These are phyloP conservation scores for Dermolepida albohirtum DNA, from an alignment of 2,888 invertebrate species.

Conservation along the genomic window DNA sequence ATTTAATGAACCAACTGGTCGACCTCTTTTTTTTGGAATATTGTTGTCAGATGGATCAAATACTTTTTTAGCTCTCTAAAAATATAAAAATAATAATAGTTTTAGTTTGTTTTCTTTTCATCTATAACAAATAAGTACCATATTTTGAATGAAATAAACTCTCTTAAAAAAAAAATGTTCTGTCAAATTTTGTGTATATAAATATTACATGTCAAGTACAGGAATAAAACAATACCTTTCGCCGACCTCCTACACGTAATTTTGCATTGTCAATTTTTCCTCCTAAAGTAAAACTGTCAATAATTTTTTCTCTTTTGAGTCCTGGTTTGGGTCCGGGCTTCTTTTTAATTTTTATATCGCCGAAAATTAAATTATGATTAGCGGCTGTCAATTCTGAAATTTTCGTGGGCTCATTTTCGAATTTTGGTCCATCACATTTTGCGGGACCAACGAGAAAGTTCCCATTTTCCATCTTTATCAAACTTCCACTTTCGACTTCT, in stretches of 20 bases:
- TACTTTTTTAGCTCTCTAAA: conserved; percentile 82
- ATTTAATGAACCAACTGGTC: conserved; percentile 74
- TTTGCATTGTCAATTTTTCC: conserved; percentile 48
- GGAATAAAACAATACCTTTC: conserved; percentile 64
- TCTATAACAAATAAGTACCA: conserved; percentile 7
- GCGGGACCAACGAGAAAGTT: conserved; percentile 76
- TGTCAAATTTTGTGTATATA: conserved; percentile 20
- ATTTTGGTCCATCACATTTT: conserved; percentile 50
- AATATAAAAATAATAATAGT: conserved; percentile 25
- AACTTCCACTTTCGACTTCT: conserved; percentile 76
- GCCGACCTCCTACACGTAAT: conserved; percentile 70
- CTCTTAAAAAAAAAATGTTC: conserved; percentile 12
- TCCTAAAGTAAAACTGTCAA: conserved; percentile 50
- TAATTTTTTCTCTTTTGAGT: conserved; percentile 48
- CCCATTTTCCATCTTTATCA: conserved; percentile 76
- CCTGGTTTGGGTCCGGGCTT: conserved; percentile 50
- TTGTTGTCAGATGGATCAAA: conserved; percentile 89
- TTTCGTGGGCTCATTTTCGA: conserved; percentile 42
- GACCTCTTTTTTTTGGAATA: conserved; percentile 78
- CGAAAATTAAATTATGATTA: conserved; percentile 13
- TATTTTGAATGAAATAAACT: neutral
- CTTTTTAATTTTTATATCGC: conserved; percentile 47
- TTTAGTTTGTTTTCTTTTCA: too few species aligned
- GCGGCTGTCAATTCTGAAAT: conserved; percentile 26
- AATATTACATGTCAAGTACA: conserved; percentile 19